Base-by-base conservation (phyloP, 2,888 invertebrate species). In the Osmoderma eremita region DNA sequence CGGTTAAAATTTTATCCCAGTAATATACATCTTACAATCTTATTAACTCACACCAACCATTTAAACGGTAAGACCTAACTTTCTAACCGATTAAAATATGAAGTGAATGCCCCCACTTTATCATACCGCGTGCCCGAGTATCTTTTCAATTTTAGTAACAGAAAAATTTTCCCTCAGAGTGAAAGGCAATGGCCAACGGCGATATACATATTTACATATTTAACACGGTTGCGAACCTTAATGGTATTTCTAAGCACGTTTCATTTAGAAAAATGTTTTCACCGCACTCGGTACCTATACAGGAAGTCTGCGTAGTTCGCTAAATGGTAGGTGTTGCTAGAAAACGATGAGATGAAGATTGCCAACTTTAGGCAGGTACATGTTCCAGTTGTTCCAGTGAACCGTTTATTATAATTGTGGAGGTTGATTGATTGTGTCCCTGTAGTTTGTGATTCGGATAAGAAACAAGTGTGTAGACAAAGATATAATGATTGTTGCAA, bases 171-270 rank as follows among this genome's bases (percentile, higher is more conserved):
- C 38, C 12, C 5, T 17, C 18, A 5, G 18, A 17, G 53, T 53
- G 18, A 53, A 53, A 53, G 53, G 53, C 36, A 53, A 17, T 15
- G 12, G 18, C 53, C 53, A 12, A 12, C 22, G 38, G 53, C 53
- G 17, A 51, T 13, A 24, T 22, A 49, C 13, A 8, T 3, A 13
- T 22, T 50, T 50, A 50, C 13, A n/a, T n/a, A n/a, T n/a, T n/a
- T 10, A 6, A n/a, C 8, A 30, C 30, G 1, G 13, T 51, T 30
- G 15, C 30, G 24, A 30, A 30, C 30, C 18, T 53, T 53, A 18
- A 53, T 53, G 10, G 18, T 38, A 12, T 36, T 53, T 36, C 17
- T 53, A 38, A 38, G 15, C 36, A 36, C 48, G 18, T 12, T 48
- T 20, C 20, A 48, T 18, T 2, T 48, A 18, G 12, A 48, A 3